Base-by-base conservation (phyloP, 2,888 invertebrate species). In the Plebejus argus region DNA sequence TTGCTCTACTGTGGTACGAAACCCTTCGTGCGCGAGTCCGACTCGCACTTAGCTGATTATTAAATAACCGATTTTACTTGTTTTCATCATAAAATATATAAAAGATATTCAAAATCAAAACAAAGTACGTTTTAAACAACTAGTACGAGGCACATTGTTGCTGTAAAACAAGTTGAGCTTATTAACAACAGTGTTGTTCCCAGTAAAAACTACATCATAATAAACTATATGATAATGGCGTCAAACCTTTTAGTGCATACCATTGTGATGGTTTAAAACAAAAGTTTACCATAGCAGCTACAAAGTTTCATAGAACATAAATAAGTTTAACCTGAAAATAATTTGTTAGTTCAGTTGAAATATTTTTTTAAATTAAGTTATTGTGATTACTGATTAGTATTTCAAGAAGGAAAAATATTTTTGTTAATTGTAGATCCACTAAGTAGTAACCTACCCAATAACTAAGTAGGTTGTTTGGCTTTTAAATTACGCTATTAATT, bases 191-290 rank as follows among this genome's bases (percentile, higher is more conserved):
- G 15, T 66, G 66, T 66, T 66, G 66, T 66, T 3, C 28, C 28
- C 2, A 28, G 66, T 66, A 66, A 66, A 66, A 66, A 66, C 66
- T 66, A 66, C 66, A 66, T 66, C 66, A 66, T 33, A 66, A 66
- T 66, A 66, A 66, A 66, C 28, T n/a, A n/a, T n/a, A 33, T 28
- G 28, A 66, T 66, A 66, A 66, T 66, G 66, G 66, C 66, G 18
- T 66, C 5, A 28, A 66, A 5, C 66, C 66, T 66, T 66, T 66
- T 66, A 66, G 66, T 66, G 6, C 28, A 66, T 33, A 66, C 28
- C 56, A 70, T 45, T 15, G 70, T 45, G 76, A 70, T 74, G 56
- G 45, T 71, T 78, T 28, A 20, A 78, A 71, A 78, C 72, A 28
- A 39, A 71, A 35, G 71, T 70, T 76, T 66, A 45, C 76, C 49